Evolutionary conservation across 2,888 invertebrate genomes (phyloP), one percentile per base, ranked within the genome.

Genomic region (Apodemia hepburni): DNA sequence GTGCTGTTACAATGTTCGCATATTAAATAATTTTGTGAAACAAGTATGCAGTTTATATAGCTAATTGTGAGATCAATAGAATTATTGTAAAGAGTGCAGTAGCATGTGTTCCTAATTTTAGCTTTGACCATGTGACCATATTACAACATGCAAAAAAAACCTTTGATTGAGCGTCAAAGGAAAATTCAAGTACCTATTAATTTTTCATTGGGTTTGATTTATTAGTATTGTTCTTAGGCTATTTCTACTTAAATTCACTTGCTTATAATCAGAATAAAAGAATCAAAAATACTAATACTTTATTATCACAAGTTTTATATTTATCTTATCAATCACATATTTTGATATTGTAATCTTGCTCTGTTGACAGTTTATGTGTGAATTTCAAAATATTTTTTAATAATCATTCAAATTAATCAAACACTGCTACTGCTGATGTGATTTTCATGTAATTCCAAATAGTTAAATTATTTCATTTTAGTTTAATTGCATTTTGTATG

Each of bases 371-470:
- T 45, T n/a, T n/a, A 22, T n/a, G 45, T 15, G 7, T 45, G 45
- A n/a, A 45, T 45, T n/a, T n/a, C 6, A n/a, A 3, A 45, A n/a
- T 45, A n/a, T 3, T 45, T n/a, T n/a, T 2, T n/a, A 45, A 45
- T 45, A 45, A n/a, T 7, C 15, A 4, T 38, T 38, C 45, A 45
- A 45, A 17, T 4, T 18, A 11, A 18, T 22, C 12, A 51, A 12
- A 27, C 27, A 22, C 27, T 27, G 54, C 27, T 54, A 54, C 54
- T 54, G 49, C n/a, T 51, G 3, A 27, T 54, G 54, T 54, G 54
- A 54, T 54, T 54, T 54, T 54, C 54, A 54, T 54, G 15, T 54
- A 54, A 54, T 54, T 54, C 54, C 54, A 54, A 27, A 54, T 54
- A 54, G 54, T 54, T 2, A 54, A 54, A 54, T 54, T 54, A 27